phyloP scores from a whole-genome alignment of 2,888 invertebrate species.

The Elysia crispata region DNA sequence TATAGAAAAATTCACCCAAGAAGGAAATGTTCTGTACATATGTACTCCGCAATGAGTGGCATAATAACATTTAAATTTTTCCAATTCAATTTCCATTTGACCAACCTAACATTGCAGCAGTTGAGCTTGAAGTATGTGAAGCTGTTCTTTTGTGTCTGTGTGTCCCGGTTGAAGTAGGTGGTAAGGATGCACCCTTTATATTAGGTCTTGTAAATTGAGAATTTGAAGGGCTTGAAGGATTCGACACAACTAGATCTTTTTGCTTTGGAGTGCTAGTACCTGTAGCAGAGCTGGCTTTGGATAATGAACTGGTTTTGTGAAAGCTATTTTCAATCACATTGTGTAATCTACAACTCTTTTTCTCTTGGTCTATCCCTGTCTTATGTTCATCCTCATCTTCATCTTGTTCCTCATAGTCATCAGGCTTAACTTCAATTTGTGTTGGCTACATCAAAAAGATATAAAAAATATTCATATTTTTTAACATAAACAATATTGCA shows the following conservation, averaged over 20 bases:
- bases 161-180: not conserved
- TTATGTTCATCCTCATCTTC: conserved; percentile 40
- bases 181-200: conserved; percentile 39
- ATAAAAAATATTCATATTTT: not conserved
- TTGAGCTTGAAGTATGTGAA: conserved; percentile 5
- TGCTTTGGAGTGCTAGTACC: not conserved
- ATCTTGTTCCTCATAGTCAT: conserved; percentile 43
- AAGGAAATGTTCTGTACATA: too few relatives aligned
- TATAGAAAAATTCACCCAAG: not conserved
- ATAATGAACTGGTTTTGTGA: not conserved
- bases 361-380: not conserved
- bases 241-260: not conserved
- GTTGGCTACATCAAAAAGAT: conserved; percentile 15
- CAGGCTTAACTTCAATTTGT: conserved; percentile 26
- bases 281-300: not conserved
- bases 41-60: too few relatives aligned
- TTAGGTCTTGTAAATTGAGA: not conserved
- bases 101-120: conserved; percentile 38
- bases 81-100: not conserved
- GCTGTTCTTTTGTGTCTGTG: not conserved
- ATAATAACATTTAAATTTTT: too few relatives aligned
- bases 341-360: not conserved
- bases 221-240: not conserved
- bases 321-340: not conserved
- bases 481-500: not conserved